Evolutionary conservation across 2,888 invertebrate species (phyloP), one percentile per base, ranked within the genome.

Genomic region (Nesidiocoris tenuis): DNA sequence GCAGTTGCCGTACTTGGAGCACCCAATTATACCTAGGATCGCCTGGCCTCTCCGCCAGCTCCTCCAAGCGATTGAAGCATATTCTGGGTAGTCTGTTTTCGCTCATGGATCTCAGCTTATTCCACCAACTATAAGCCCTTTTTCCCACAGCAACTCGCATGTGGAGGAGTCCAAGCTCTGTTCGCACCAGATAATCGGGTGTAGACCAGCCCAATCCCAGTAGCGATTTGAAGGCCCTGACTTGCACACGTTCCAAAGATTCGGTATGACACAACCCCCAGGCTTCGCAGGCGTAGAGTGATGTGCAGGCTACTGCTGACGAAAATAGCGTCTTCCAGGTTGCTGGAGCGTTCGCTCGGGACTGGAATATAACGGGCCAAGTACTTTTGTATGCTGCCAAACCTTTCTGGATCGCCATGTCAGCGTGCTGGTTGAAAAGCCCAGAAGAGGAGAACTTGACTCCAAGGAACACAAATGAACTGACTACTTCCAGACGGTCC

Each of bases 141-240:
- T 39, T 39, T 12, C 39, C 39, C 12, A 39, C 39, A 12, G 39
- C 39, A 19, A 23, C n/a, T 5, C 19, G 2, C n/a, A 19, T 19
- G 12, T 63, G 64, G 19, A 5, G 24, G 24, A 63, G 64, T 3
- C 64, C 64, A 2, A 63, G 64, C 24, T 39, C 39, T 12, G 39
- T 7, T 3, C 39, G 19, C 25, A 66, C 18, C 24, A 71, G 1
- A 2, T 71, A 63, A 19, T 61, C 25, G 1, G 71, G 25, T 5
- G 71, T 24, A 2, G n/a, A 25, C 25, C 23, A 71, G 0, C 25
- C 2, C 1, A 61, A 18, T 3, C 71, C 71, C 59, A 61, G 17
- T 0, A 71, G 54, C 1, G 71, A 71, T 18, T 71, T 71, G 71
- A 71, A 71, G 0, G 71, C 71, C 61, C 71, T 71, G n/a, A 19